Percentiles rank a stretch among this genome's conserved stretches.
Evolutionary conservation across 2,888 invertebrate species (phyloP).

Genomic region (Patella ulyssiponensis): DNA sequence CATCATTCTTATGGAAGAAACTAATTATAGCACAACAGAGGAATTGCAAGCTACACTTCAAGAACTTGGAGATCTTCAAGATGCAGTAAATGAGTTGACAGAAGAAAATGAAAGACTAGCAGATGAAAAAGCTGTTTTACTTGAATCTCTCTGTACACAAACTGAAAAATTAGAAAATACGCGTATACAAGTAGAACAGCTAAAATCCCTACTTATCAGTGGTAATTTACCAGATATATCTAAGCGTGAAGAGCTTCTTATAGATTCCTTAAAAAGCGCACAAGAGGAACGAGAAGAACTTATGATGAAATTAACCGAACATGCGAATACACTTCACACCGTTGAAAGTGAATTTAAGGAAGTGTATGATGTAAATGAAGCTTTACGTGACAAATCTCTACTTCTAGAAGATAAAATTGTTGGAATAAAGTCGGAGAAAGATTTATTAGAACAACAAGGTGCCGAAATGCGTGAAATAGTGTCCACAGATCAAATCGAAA

Average conservation of each 20-base stretch:
- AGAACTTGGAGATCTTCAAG: slow-evolving; percentile 90
- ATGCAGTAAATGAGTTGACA: slow-evolving; percentile 88
- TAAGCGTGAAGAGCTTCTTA: slow-evolving; percentile 77
- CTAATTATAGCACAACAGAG: slow-evolving; percentile 78
- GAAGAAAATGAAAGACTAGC: slow-evolving; percentile 88
- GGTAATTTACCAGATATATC: slow-evolving; percentile 70
- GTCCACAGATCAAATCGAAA: slow-evolving; percentile 84
- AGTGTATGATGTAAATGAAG: slow-evolving; percentile 68
- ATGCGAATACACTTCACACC: slow-evolving; percentile 79
- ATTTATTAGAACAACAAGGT: slow-evolving; percentile 82
- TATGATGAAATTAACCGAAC: slow-evolving; percentile 81
- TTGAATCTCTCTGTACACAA: slow-evolving; percentile 92
- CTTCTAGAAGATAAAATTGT: slow-evolving; percentile 84
- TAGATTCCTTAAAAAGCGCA: slow-evolving; percentile 82
- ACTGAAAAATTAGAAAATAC: slow-evolving; percentile 92
- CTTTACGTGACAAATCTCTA: slow-evolving; percentile 79
- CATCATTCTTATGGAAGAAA: slow-evolving; percentile 93
- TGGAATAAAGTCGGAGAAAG: slow-evolving; percentile 80
- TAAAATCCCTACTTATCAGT: slow-evolving; percentile 80
- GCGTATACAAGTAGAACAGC: slow-evolving; percentile 85
- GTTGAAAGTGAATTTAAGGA: slow-evolving; percentile 62
- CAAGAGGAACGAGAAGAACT: slow-evolving; percentile 70
- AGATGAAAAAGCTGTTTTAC: slow-evolving; percentile 90
- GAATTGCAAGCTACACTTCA: slow-evolving; percentile 88
- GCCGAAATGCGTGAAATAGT: slow-evolving; percentile 78